phyloP scores from a whole-genome alignment of 2,888 invertebrate genomes.

The Ephialtes manifestator region DNA sequence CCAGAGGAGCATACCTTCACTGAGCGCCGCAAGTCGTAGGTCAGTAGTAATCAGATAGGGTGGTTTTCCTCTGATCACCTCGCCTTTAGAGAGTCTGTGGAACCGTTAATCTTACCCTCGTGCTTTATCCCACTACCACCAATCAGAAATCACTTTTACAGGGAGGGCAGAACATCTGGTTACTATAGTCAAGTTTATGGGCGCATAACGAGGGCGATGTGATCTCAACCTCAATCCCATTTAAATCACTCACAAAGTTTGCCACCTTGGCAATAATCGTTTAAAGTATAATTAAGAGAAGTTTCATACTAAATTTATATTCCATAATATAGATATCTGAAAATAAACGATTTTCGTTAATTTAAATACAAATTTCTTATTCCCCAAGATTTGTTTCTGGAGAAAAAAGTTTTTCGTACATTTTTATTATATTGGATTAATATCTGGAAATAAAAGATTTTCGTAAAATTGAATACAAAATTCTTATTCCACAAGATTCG shows the following conservation, averaged over 20 bases:
- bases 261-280: neutral
- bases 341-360: too few relatives aligned
- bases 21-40: constrained; percentile 22
- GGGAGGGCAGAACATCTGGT: neutral
- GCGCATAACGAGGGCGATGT: neutral
- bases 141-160: constrained; percentile 14
- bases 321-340: too few relatives aligned
- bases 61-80: constrained; percentile 12
- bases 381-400: too few relatives aligned
- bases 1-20: neutral
- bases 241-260: constrained; percentile 1
- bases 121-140: neutral
- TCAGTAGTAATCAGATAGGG: constrained; percentile 45
- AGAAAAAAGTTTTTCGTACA: too few relatives aligned
- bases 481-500: too few relatives aligned
- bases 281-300: neutral
- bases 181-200: neutral
- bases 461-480: too few relatives aligned
- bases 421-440: too few relatives aligned
- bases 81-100: neutral
- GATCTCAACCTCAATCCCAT: neutral
- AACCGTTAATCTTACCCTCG: constrained; percentile 24
- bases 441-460: too few relatives aligned
- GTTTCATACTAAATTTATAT: neutral
- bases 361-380: too few relatives aligned